Percentiles rank a stretch among this genome's conserved stretches.
phyloP scores from a whole-genome alignment of 2,888 invertebrate genomes.

The Megamerina dolium region DNA sequence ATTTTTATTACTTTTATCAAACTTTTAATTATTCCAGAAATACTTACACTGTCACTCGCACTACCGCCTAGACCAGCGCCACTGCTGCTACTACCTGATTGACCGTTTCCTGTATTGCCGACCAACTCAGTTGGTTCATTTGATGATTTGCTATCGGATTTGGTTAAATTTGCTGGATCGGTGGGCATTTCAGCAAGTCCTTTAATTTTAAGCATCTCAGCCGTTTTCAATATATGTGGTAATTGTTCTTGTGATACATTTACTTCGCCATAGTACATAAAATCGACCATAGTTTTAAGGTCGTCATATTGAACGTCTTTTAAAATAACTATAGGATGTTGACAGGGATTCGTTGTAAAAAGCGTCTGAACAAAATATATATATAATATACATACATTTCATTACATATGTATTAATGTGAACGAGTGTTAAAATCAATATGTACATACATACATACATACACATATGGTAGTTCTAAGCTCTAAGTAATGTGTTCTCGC shows the following conservation, averaged over 20 bases:
- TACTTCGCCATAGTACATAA: slow-evolving; percentile 90
- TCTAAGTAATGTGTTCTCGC: too few species aligned
- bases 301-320: slow-evolving; percentile 84
- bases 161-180: slow-evolving; percentile 66
- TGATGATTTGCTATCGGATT: slow-evolving; percentile 60
- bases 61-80: slow-evolving; percentile 24
- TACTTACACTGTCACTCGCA: slow-evolving; percentile 25
- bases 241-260: slow-evolving; percentile 85
- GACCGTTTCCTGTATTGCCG: slow-evolving; percentile 38
- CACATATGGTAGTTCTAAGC: too few species aligned
- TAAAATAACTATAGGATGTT: slow-evolving; percentile 83
- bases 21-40: too few species aligned
- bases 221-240: slow-evolving; percentile 73
- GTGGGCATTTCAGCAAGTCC: slow-evolving; percentile 83
- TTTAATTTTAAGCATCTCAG: slow-evolving; percentile 81
- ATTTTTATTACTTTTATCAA: slow-evolving; percentile 26
- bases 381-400: background rate
- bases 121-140: slow-evolving; percentile 52
- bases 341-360: slow-evolving; percentile 79
- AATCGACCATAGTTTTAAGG: slow-evolving; percentile 81
- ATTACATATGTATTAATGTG: too few species aligned
- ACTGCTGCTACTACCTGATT: slow-evolving; percentile 35
- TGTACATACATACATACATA: too few species aligned
- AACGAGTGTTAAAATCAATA: too few species aligned
- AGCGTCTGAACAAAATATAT: slow-evolving; percentile 57